Conservation (phyloP, 92 coral and sea anemone genomes). For the Micromussa lordhowensis region DNA sequence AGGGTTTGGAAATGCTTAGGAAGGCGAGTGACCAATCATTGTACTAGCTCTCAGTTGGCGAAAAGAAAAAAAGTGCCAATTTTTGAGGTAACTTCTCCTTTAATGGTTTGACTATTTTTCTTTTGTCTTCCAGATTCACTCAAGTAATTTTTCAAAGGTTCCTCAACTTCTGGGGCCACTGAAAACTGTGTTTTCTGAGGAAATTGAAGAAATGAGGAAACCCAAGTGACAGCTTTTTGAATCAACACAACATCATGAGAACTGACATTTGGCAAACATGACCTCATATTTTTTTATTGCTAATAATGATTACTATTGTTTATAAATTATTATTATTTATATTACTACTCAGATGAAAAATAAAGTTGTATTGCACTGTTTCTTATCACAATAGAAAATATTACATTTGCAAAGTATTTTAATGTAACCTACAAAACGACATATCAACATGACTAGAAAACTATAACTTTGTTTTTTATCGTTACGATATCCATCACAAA, state of each 20-base stretch:
- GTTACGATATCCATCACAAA: neutral
- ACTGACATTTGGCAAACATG: neutral
- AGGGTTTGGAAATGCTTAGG: too few relatives aligned
- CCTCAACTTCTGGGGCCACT: slow-evolving; percentile 79
- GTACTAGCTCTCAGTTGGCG: too few relatives aligned
- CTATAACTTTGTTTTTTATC: neutral
- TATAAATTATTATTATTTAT: neutral
- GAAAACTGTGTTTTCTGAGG: slow-evolving; percentile 84
- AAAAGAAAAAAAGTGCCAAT: too few relatives aligned
- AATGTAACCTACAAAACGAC: neutral
- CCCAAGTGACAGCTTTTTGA: slow-evolving; percentile 27
- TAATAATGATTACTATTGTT: neutral
- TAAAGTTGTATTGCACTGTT: neutral
- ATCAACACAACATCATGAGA: neutral
- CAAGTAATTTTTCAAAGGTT: slow-evolving; percentile 66
- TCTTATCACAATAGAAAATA: neutral
- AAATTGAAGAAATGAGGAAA: slow-evolving; percentile 76
- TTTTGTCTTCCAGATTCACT: slow-evolving; percentile 53
- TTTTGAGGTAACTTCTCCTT: too few relatives aligned
- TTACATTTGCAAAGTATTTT: neutral
- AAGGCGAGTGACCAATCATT: too few relatives aligned
- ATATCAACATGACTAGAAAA: neutral
- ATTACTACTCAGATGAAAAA: neutral
- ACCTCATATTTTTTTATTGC: neutral
- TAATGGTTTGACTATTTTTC: neutral